Evolutionary conservation across 2,888 invertebrate genomes (phyloP), one percentile per base, ranked within the genome.

Genomic region (Drosophila kanekoi): DNA sequence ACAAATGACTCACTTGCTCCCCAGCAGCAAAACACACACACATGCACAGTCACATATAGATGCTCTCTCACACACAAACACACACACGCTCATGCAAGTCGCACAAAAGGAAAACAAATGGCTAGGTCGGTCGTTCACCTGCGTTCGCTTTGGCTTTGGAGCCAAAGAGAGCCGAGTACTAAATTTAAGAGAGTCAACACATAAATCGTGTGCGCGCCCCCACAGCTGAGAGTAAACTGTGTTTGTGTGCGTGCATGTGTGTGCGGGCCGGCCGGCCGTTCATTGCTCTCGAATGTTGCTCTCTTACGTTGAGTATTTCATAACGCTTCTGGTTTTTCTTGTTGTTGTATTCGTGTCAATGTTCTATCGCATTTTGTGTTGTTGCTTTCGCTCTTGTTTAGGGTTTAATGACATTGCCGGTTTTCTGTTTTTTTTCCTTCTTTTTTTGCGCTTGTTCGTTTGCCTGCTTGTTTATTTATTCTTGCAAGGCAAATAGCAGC

Each of bases 81-180:
- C 47, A 51, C 60, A 56, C 56, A 43, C 62, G 47, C 60, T 64
- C 37, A 65, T 44, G 47, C 73, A 77, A 59, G 70, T 61, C 76
- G 54, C 63, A 82, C 86, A 85, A 82, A 82, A 82, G 82, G 80
- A 81, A 87, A 89, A 90, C 89, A 88, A 91, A 91, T 91, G 91
- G 92, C 92, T 92, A 92, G 92, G 92, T 92, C 92, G 92, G 92
- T 91, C 92, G 92, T 92, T 92, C 91, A 92, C 92, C 92, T 88
- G 86, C 81, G 76, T 69, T 63, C 56, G 77, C 82, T 69, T 79
- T 71, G 64, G 65, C 68, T 60, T 67, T 49, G 64, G 64, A 52
- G 71, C 51, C 52, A 53, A 68, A 80, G 65, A 56, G 74, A 75
- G 48, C 49, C 28, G 16, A 56, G 48, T 32, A 44, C 23, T 28